Evolutionary conservation across 2,797 vertebrate species (phyloP).

Genomic region (Vultur gryphus): DNA sequence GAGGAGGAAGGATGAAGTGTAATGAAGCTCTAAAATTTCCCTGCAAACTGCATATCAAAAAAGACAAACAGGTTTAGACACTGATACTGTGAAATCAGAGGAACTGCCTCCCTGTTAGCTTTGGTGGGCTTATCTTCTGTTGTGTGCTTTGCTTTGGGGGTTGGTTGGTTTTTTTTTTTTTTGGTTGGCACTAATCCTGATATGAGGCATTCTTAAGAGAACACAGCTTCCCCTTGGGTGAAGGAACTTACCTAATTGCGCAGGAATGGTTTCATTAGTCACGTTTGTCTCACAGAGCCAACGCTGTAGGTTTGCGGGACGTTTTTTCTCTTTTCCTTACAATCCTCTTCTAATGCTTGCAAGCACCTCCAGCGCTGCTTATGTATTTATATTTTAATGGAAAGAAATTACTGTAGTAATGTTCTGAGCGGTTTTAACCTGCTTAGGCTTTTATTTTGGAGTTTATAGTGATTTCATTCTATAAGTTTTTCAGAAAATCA

Average conservation of each 20-base stretch:
- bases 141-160: background rate
- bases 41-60: background rate
- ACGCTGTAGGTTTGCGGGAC: accelerated
- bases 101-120: background rate
- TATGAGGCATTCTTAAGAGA: background rate
- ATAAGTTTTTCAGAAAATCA: background rate
- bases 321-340: background rate
- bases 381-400: accelerated
- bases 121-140: background rate
- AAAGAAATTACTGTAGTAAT: background rate
- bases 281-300: background rate
- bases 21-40: background rate
- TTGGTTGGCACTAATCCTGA: background rate
- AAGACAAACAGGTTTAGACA: background rate
- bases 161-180: background rate
- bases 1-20: background rate
- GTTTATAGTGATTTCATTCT: background rate
- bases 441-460: background rate
- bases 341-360: background rate
- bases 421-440: background rate
- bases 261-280: background rate
- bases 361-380: accelerated
- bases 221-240: background rate
- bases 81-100: background rate
- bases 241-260: background rate